These are phyloP conservation scores for Dendrolimus houi DNA, from an alignment of 2,888 invertebrate species.

Conservation along the genomic window DNA sequence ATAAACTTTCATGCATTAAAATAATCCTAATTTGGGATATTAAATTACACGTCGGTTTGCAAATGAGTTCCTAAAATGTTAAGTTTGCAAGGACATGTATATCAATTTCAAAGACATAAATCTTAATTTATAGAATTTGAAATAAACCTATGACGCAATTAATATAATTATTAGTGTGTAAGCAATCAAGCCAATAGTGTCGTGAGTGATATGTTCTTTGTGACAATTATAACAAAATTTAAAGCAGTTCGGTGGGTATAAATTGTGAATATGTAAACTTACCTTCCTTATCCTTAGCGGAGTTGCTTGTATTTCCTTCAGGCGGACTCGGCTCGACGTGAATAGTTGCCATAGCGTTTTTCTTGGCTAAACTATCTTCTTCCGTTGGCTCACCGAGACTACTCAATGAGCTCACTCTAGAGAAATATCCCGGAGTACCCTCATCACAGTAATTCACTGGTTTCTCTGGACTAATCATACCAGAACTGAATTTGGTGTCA, in stretches of 20 bases:
- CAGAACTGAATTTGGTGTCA: slow-evolving; percentile 78
- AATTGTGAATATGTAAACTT: slow-evolving; percentile 6
- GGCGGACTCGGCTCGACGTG: slow-evolving; percentile 47
- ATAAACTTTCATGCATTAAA: no score
- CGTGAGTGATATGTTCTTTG: no score
- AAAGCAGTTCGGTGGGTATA: neutral
- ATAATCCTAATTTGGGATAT: no score
- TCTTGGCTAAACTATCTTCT: slow-evolving; percentile 59
- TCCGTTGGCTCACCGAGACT: slow-evolving; percentile 75
- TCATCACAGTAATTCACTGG: slow-evolving; percentile 91
- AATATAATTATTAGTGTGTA: no score
- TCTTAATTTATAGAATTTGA: no score
- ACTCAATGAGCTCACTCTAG: slow-evolving; percentile 79
- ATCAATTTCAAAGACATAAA: no score
- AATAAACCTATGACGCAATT: no score
- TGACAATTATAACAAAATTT: no score
- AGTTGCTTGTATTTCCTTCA: slow-evolving; percentile 42
- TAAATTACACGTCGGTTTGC: no score
- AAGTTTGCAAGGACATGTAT: no score
- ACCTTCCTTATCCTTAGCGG: slow-evolving; percentile 67
- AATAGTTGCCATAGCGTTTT: slow-evolving; percentile 62
- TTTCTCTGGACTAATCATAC: slow-evolving; percentile 85
- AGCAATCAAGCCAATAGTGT: no score
- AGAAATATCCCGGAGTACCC: slow-evolving; percentile 89
- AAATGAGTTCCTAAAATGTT: no score